Base-by-base conservation (phyloP, 1,140 invertebrate genomes). In the Yoshiicerus persimilis region DNA sequence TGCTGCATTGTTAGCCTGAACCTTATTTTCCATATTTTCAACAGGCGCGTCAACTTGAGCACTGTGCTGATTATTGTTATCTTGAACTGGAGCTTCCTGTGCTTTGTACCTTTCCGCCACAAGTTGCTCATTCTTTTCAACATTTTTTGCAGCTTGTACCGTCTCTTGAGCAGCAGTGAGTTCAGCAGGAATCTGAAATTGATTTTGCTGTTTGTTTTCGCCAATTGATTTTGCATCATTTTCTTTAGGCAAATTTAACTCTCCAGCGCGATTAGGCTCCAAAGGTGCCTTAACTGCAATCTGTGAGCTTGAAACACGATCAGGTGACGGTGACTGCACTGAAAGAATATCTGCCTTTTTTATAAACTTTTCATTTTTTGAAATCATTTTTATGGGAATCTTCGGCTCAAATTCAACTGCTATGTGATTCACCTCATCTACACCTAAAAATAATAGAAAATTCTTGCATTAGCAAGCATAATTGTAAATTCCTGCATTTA, bases 1-100 rank as follows among this genome's bases (percentile, higher is more conserved):
- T n/a, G 25, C 0, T 38, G 6, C 9, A 0, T 38, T 64, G 91
- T 91, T 38, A 92, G 92, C n/a, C 80, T 75, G 23, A 11, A n/a
- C 30, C 11, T 4, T 4, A 64, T 2, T 25, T 20, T 38, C 62
- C 6, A 70, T 8, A 70, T 36, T 70, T 1, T 36, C 86, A 13
- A 86, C 20, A 1, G 32, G 34, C 16, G 20, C 8, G 2, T 56
- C 34, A 56, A 27, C 20, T 11, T 75, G 16, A n/a, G 5, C 36
- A 20, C n/a, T 83, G 2, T 38, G 34, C 0, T n/a, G 66, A 3
- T 34, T 34, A 32, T 75, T 13, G 10, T n/a, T n/a, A n/a, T 30
- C 25, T n/a, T 30, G 25, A 75, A 75, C 0, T 3, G 64, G 23
- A 23, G 64, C n/a, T 9, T 75, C 66, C 0, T n/a, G 66, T 30